Evolutionary conservation across 2,888 invertebrate genomes (phyloP).

Genomic region (Nematopogon swammerdamellus): DNA sequence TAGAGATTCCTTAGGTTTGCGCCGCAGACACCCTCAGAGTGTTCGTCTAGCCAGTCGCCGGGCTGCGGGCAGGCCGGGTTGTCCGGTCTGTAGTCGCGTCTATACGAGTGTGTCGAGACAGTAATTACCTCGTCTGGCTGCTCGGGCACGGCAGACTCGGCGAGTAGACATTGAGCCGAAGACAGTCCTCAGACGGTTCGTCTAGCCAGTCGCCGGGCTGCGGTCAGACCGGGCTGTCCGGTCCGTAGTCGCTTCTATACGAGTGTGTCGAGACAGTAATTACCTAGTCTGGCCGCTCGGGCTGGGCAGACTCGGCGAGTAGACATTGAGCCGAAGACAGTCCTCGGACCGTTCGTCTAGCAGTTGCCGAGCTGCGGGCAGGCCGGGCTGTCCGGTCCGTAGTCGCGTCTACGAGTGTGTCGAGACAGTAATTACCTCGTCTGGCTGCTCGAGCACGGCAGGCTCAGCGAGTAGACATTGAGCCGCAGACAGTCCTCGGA

Average conservation of each 20-base stretch:
- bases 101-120: conserved; percentile 6
- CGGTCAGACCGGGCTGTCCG: conserved; percentile 55
- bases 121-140: conserved; percentile 16
- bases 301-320: conserved; percentile 24
- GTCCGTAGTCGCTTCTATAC: conserved; percentile 20
- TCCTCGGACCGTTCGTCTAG: conserved; percentile 31
- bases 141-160: conserved; percentile 1
- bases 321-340: conserved; percentile 55
- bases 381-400: conserved; percentile 16
- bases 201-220: conserved; percentile 20
- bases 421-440: conserved; percentile 18
- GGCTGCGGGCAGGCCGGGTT: background rate
- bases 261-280: conserved; percentile 14
- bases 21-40: conserved; percentile 50
- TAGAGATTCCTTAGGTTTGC: too few relatives aligned
- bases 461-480: conserved; percentile 48
- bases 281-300: conserved; percentile 11
- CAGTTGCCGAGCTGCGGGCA: conserved; percentile 7
- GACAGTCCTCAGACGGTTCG: conserved; percentile 56
- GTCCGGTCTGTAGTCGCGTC: conserved; percentile 18
- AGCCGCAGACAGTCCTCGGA: conserved; percentile 54
- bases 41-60: conserved; percentile 12
- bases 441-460: background rate
- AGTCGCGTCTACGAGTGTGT: too few relatives aligned
- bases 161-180: conserved; percentile 61